phyloP scores from a whole-genome alignment of 2,797 vertebrate species.

The Valencia hispanica region DNA sequence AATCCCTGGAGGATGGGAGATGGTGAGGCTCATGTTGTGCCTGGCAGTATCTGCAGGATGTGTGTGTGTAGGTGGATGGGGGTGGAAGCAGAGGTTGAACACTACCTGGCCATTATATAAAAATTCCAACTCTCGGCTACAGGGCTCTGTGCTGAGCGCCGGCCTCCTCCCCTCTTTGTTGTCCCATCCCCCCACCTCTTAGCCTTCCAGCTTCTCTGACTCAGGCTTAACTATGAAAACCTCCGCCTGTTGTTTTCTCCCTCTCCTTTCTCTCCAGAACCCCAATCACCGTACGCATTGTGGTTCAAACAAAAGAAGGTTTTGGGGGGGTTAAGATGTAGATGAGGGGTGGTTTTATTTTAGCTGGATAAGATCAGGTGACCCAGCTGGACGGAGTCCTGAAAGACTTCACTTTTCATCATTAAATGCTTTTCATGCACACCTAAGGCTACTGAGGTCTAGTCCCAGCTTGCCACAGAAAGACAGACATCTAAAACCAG shows the following conservation, averaged over 20 bases:
- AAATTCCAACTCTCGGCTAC: conserved; percentile 71
- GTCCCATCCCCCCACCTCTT: conserved; percentile 80
- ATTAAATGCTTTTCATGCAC: conserved; percentile 46
- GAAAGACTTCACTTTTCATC: conserved; percentile 32
- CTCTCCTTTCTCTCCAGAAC: conserved; percentile 57
- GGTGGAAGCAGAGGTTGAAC: conserved; percentile 49
- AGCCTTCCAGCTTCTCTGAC: conserved; percentile 79
- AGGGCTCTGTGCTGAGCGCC: conserved; percentile 72
- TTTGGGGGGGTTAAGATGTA: conserved; percentile 36
- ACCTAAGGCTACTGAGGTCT: conserved; percentile 54
- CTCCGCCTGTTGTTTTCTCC: conserved; percentile 78
- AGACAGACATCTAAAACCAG: conserved; percentile 40
- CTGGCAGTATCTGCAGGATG: conserved; percentile 61
- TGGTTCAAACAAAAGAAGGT: conserved; percentile 56
- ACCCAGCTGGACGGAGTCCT: conserved; percentile 35
- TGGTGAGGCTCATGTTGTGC: conserved; percentile 68
- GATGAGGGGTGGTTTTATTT: conserved; percentile 12
- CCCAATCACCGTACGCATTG: conserved; percentile 48
- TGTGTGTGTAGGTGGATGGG: conserved; percentile 59
- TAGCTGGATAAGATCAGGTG: conserved; percentile 8
- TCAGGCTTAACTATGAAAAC: conserved; percentile 80
- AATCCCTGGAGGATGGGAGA: conserved; percentile 58
- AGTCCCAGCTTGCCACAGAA: conserved; percentile 47
- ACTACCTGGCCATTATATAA: conserved; percentile 81
- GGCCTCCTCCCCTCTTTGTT: conserved; percentile 65